phyloP scores from a whole-genome alignment of 2,113 vertebrate genomes.

The Lathamus discolor region DNA sequence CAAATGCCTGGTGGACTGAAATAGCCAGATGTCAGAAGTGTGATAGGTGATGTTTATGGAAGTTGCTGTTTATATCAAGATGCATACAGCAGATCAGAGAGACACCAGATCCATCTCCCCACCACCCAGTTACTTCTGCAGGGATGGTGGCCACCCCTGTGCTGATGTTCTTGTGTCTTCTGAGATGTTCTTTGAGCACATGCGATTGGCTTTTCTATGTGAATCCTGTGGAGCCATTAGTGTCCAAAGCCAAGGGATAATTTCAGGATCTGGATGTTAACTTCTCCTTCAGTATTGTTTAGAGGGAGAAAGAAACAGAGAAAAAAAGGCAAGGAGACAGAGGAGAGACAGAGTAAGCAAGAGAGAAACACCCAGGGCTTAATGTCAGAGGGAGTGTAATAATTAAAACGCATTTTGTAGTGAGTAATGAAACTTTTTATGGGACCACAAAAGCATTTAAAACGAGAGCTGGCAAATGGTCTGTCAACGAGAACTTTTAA shows the following conservation, averaged over 20 bases:
- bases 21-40: neutral
- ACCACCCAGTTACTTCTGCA: neutral
- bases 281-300: neutral
- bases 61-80: neutral
- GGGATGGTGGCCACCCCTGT: neutral
- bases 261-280: neutral
- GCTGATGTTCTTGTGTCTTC: neutral
- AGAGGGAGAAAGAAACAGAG: neutral
- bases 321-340: neutral
- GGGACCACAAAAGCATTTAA: constrained; percentile 63
- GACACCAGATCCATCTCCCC: neutral
- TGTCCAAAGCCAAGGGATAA: neutral
- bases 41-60: neutral
- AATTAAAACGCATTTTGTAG: constrained; percentile 52
- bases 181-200: neutral
- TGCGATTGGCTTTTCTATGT: neutral
- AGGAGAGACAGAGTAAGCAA: constrained; percentile 4
- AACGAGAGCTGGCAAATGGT: constrained; percentile 43
- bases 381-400: constrained; percentile 43
- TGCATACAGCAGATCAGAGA: neutral
- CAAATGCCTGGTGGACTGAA: neutral
- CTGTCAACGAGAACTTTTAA: constrained; percentile 45
- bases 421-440: constrained; percentile 68
- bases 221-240: neutral
- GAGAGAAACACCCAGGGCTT: constrained; percentile 53